Evolutionary conservation across 2,888 invertebrate species (phyloP).

Genomic region (Conomelus anceps): DNA sequence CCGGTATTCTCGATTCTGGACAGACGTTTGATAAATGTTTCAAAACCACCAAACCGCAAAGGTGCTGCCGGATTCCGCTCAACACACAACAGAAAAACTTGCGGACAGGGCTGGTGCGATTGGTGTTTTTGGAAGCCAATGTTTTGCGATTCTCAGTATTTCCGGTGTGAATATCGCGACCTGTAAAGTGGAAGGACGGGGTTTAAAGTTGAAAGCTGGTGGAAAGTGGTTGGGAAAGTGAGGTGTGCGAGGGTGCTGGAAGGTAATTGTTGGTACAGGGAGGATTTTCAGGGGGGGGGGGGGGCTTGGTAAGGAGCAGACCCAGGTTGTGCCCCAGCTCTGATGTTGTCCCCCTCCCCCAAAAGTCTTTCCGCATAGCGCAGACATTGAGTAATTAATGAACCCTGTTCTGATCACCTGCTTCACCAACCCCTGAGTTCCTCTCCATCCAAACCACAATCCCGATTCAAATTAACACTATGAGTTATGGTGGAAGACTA

Average conservation of each 20-base stretch:
- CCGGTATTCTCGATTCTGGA: not conserved
- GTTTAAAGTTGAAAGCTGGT: not conserved
- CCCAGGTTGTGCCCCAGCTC: not conserved
- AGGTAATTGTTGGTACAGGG: not conserved
- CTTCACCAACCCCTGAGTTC: not conserved
- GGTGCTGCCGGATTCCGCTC: not conserved
- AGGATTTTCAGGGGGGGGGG: not conserved
- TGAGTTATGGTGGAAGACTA: constrained; percentile 1
- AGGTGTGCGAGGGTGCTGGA: not conserved
- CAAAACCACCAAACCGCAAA: not conserved
- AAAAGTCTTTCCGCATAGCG: not conserved
- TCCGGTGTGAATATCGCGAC: not conserved
- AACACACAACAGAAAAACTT: not conserved
- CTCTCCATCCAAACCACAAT: not conserved
- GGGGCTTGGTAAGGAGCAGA: not conserved
- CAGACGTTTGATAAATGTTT: not conserved
- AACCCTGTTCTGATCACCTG: constrained; percentile 8
- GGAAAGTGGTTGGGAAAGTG: not conserved
- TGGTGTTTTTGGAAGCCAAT: not conserved
- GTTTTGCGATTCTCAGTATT: not conserved
- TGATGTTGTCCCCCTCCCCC: not conserved
- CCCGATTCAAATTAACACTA: constrained; percentile 7
- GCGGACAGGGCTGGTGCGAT: not conserved
- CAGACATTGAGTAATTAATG: constrained; percentile 11
- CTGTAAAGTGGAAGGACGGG: not conserved